These are phyloP conservation scores for Keiferia lycopersicella DNA, from an alignment of 2,888 invertebrate species.

Conservation along the genomic window DNA sequence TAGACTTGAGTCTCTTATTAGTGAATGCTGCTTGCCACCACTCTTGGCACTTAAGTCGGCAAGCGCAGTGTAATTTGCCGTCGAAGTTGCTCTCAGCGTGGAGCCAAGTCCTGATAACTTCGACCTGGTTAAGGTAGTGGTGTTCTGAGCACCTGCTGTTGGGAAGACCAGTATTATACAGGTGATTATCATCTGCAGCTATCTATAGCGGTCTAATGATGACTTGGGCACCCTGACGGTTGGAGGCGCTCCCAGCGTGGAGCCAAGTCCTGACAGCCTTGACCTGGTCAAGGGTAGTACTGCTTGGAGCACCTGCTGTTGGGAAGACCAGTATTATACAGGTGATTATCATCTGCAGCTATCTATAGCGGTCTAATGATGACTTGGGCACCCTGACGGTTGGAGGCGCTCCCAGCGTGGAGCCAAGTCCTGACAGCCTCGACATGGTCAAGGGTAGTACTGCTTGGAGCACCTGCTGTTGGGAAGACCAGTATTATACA, in stretches of 20 bases:
- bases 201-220: no score
- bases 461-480: constrained; percentile 94
- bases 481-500: constrained; percentile 96
- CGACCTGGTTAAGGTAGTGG: no score
- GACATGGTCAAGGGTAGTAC: constrained; percentile 91
- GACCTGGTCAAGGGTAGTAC: constrained; percentile 91
- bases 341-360: constrained; percentile 65
- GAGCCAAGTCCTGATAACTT: no score
- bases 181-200: no score
- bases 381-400: constrained; percentile 73
- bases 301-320: constrained; percentile 94
- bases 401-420: constrained; percentile 73
- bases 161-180: no score
- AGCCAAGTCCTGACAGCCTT: constrained; percentile 84
- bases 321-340: constrained; percentile 96
- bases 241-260: constrained; percentile 73
- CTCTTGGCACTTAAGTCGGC: no score
- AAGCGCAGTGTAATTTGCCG: no score
- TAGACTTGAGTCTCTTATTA: no score
- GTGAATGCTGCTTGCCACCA: no score
- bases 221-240: constrained; percentile 73
- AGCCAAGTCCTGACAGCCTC: constrained; percentile 84
- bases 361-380: constrained; percentile 41
- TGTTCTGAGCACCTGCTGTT: no score
- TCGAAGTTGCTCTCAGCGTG: no score